Evolutionary conservation across 2,113 vertebrate genomes (phyloP).

Genomic region (Agelaius tricolor): DNA sequence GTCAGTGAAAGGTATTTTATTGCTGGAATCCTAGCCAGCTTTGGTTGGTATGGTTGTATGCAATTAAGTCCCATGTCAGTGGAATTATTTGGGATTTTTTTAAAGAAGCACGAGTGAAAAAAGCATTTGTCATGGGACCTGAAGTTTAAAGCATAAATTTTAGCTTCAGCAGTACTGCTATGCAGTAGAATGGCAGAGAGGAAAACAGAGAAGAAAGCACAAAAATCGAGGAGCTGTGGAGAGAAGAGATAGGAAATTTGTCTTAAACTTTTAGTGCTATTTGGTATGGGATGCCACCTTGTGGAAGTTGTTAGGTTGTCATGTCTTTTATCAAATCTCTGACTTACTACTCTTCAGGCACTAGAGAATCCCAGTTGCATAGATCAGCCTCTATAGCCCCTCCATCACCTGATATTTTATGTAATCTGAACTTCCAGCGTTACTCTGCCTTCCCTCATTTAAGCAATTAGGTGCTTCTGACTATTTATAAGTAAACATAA

Average conservation of each 20-base stretch:
- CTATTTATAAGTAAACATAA: neutral
- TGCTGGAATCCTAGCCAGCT: neutral
- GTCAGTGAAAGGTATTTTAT: neutral
- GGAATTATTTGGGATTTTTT: neutral
- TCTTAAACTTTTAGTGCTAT: neutral
- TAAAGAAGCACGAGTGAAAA: neutral
- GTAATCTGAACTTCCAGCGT: neutral
- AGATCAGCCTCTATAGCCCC: neutral
- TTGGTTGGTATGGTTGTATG: neutral
- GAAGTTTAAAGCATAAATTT: conserved; percentile 3
- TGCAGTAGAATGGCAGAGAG: conserved; percentile 1
- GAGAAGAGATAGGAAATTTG: neutral
- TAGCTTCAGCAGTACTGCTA: neutral
- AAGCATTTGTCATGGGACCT: neutral
- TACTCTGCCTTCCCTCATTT: neutral
- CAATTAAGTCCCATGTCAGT: neutral
- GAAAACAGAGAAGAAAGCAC: conserved; percentile 23
- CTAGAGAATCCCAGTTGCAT: neutral
- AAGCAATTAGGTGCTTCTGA: neutral
- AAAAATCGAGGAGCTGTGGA: neutral
- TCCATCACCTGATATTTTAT: neutral
- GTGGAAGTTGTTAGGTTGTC: neutral
- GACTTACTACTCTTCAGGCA: neutral
- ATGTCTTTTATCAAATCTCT: neutral
- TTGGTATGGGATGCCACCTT: conserved; percentile 50